phyloP scores from a whole-genome alignment of 2,797 vertebrate genomes.

The Sarcophilus harrisii region DNA sequence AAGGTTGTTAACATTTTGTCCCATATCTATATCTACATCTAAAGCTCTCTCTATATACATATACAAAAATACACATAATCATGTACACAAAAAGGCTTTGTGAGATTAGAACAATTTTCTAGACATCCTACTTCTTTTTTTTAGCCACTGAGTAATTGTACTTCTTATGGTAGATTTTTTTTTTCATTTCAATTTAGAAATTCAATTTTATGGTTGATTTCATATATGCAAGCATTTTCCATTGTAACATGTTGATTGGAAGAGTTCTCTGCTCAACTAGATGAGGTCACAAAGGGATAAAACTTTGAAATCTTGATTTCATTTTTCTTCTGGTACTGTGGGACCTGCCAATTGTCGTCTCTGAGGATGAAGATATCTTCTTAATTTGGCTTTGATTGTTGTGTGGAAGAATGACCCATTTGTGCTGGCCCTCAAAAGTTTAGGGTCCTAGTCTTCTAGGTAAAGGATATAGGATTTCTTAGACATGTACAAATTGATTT shows the following conservation, averaged over 20 bases:
- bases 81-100: background rate
- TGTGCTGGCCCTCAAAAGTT: background rate
- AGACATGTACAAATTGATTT: background rate
- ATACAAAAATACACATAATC: too few species aligned
- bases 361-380: background rate
- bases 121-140: background rate
- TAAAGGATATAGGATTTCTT: background rate
- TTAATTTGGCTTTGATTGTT: background rate
- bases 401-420: background rate
- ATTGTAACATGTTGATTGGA: background rate
- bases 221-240: background rate
- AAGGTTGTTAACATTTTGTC: conserved; percentile 47
- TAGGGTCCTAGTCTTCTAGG: background rate
- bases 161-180: background rate
- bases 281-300: background rate
- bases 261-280: background rate
- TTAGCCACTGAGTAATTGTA: background rate
- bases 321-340: background rate
- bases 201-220: background rate
- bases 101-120: background rate
- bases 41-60: background rate
- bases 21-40: conserved; percentile 17
- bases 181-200: background rate
- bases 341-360: background rate
- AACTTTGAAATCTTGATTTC: background rate